Base-by-base conservation (phyloP, 92 coral and sea anemone species). In the Phenganax stokvisi region DNA sequence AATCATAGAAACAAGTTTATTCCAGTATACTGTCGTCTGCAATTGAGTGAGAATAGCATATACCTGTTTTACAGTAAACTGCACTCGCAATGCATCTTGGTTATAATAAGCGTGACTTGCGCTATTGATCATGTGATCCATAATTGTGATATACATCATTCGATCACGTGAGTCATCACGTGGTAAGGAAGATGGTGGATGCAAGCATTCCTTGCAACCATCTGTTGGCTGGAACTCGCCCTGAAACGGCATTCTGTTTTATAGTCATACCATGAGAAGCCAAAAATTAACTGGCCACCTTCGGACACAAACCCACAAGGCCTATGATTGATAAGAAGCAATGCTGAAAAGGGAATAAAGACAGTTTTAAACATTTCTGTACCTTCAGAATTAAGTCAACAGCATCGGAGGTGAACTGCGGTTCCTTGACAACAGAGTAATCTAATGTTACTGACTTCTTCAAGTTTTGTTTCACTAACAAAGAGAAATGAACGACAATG, bases 111-210 rank as follows among this genome's bases (percentile, higher is more conserved):
- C 83, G 17, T 79, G 72, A 65, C 83, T 56, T 7, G 83, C 83
- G 56, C 83, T 79, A 15, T 79, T 79, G 61, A 64, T 68, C 83
- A 79, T 79, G 55, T 79, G 83, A 64, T 79, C 83, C 73, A 64
- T 79, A 12, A 79, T 62, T 20, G 83, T 79, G 58, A 79, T 73
- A 51, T 79, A 79, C 52, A 79, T 79, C 83, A 79, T 79, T 12
- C 83, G 72, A 20, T 62, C 72, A 44, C 65, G 67, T 51, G 58
- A 37, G 44, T 37, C 5, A 10, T 79, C 83, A 16, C 67, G 37
- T 20, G 83, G 74, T 51, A 62, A 57, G 17, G 3, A 30, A 52
- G 72, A 59, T 20, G 83, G 83, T 79, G 63, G 60, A 47, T 79
- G 83, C 9, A 61, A 25, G 74, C 83, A 79, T 56, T 37, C 20